Percentiles rank a stretch among this genome's conserved stretches.
These are phyloP conservation scores for Caenorhabditis panamensis DNA, from an alignment of 2,888 invertebrate genomes.

Conservation along the genomic window DNA sequence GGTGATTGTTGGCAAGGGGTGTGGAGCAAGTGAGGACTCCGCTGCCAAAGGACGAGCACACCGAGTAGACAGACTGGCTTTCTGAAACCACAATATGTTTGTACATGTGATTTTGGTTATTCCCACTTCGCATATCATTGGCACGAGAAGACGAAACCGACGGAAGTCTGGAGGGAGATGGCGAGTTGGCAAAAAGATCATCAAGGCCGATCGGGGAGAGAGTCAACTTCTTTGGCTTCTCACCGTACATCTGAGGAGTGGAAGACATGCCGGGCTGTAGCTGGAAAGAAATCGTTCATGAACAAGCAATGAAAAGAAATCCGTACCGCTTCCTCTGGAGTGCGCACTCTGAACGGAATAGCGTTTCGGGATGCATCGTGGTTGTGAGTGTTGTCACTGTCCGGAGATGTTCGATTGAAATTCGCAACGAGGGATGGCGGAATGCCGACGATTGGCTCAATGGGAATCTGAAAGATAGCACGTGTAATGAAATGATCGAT, in stretches of 20 bases:
- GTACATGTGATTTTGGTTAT: no score
- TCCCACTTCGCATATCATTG: slow-evolving; percentile 19
- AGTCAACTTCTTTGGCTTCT: slow-evolving; percentile 15
- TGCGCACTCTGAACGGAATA: slow-evolving; percentile 40
- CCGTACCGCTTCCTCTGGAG: slow-evolving; percentile 30
- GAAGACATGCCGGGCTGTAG: slow-evolving; percentile 13
- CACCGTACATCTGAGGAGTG: slow-evolving; percentile 48
- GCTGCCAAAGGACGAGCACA: slow-evolving; percentile 53
- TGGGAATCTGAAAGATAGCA: slow-evolving; percentile 27
- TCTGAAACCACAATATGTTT: no score
- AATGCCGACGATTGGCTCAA: slow-evolving; percentile 49
- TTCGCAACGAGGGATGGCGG: slow-evolving; percentile 37
- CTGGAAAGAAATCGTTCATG: neutral
- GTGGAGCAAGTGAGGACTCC: slow-evolving; percentile 54
- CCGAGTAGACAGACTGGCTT: slow-evolving; percentile 57
- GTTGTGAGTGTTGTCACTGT: slow-evolving; percentile 55
- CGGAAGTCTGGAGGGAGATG: slow-evolving; percentile 7
- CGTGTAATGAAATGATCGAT: neutral
- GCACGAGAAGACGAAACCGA: slow-evolving; percentile 8
- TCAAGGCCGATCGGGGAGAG: slow-evolving; percentile 47
- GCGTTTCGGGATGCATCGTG: slow-evolving; percentile 45
- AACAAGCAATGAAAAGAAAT: no score
- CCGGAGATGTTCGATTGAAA: slow-evolving; percentile 49
- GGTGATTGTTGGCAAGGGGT: slow-evolving; percentile 10
- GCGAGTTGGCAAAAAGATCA: slow-evolving; percentile 37